Percentiles rank a stretch among this genome's conserved stretches.
Conservation (phyloP, 1,140 invertebrate genomes). For the Aleiodes sp. region DNA sequence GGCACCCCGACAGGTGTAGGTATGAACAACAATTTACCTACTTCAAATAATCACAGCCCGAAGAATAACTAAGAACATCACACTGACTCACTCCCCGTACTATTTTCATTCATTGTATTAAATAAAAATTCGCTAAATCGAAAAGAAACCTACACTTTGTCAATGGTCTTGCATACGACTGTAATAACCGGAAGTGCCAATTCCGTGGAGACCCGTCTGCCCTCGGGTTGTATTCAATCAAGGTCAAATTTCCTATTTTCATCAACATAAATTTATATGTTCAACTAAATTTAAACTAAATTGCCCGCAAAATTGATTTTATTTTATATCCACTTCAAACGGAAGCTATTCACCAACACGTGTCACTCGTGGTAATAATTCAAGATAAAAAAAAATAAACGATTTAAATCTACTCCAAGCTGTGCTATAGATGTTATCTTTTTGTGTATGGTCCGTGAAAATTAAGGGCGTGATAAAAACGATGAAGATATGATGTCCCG, state of each 20-base stretch:
- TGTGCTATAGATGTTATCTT: too few relatives aligned
- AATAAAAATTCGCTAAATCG: not conserved
- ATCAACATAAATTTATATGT: not conserved
- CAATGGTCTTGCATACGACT: not conserved
- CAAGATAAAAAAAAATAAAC: too few relatives aligned
- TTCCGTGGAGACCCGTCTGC: constrained; percentile 8
- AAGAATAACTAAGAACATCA: too few relatives aligned
- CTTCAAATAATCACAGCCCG: not conserved
- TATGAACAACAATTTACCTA: not conserved
- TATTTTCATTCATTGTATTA: not conserved
- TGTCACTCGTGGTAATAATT: not conserved
- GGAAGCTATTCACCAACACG: not conserved
- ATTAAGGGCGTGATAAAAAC: constrained; percentile 21
- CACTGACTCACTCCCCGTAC: too few relatives aligned
- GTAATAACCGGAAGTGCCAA: constrained; percentile 34
- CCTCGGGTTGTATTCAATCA: constrained; percentile 8
- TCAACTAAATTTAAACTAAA: not conserved
- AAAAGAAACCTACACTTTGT: not conserved
- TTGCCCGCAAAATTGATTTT: not conserved
- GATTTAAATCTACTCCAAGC: too few relatives aligned
- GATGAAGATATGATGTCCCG: not conserved
- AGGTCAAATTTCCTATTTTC: constrained; percentile 25
- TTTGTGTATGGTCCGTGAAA: not conserved
- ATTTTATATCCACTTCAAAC: not conserved
- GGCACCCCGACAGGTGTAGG: not conserved